A percentile compares a stretch with the other conserved stretches of the same genome.
These are phyloP conservation scores for Nematostella vectensis DNA, from an alignment of 92 coral and sea anemone genomes.

Conservation along the genomic window DNA sequence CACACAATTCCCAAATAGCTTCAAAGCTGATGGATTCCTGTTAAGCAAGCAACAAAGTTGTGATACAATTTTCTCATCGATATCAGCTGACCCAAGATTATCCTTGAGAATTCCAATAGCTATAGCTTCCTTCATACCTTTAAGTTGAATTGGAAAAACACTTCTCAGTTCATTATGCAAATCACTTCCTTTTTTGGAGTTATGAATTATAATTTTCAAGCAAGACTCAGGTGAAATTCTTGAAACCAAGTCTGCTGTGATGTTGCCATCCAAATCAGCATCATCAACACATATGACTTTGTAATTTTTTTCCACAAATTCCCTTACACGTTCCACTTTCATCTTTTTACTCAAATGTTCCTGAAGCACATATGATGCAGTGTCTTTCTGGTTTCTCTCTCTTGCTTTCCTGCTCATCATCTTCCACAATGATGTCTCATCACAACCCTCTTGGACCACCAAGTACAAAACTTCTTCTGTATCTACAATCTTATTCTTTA, in stretches of 20 bases:
- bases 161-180: conserved; percentile 6
- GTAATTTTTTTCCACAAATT: conserved; percentile 35
- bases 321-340: conserved; percentile 32
- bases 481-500: conserved; percentile 9
- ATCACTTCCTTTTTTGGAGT: background rate
- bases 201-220: background rate
- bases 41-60: conserved; percentile 10
- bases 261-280: conserved; percentile 28
- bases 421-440: conserved; percentile 51
- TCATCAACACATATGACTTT: conserved; percentile 69
- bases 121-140: conserved; percentile 18
- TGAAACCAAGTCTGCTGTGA: background rate
- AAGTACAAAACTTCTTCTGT: conserved; percentile 41
- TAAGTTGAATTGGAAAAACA: conserved; percentile 13
- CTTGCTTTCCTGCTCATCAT: conserved; percentile 45
- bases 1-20: conserved; percentile 30
- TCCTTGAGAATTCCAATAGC: conserved; percentile 1
- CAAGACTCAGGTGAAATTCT: background rate
- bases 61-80: too few relatives aligned
- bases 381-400: conserved; percentile 44
- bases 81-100: too few relatives aligned
- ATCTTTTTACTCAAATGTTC: conserved; percentile 26
- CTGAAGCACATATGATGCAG: conserved; percentile 39
- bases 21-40: conserved; percentile 44
- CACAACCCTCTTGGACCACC: conserved; percentile 33